Conservation (phyloP, 2,888 invertebrate genomes). For the Polydrusus pterygomalis region DNA sequence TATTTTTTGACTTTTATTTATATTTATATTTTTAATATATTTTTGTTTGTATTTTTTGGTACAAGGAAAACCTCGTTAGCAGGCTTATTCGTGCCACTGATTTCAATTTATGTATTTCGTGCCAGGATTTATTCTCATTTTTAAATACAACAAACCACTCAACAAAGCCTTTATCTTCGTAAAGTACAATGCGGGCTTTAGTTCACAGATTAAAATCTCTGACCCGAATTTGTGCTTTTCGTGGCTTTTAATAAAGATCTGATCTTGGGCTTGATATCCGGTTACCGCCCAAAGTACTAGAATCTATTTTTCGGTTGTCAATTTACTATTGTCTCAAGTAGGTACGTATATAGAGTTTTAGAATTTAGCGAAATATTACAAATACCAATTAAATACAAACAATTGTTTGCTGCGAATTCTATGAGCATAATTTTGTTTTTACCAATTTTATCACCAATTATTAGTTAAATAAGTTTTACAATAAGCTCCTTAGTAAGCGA, state of each 20-base stretch:
- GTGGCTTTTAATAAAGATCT: conserved; percentile 12
- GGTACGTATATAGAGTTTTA: too few relatives aligned
- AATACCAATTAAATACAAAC: too few relatives aligned
- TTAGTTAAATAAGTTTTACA: too few relatives aligned
- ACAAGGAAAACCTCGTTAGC: conserved; percentile 42
- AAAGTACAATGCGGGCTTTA: conserved; percentile 54
- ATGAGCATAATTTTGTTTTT: too few relatives aligned
- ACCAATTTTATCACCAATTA: too few relatives aligned
- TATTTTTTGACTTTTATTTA: too few relatives aligned
- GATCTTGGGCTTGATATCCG: background rate
- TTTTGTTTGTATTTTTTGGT: too few relatives aligned
- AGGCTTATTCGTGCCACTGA: conserved; percentile 41
- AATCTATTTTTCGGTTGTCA: background rate
- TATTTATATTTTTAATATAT: too few relatives aligned
- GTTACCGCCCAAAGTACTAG: background rate
- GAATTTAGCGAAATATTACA: too few relatives aligned
- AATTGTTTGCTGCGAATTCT: too few relatives aligned
- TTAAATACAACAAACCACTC: conserved; percentile 53
- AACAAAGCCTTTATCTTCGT: conserved; percentile 50
- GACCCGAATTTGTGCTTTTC: conserved; percentile 32
- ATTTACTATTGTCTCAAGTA: too few relatives aligned
- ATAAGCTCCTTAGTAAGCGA: too few relatives aligned
- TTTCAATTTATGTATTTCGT: conserved; percentile 41
- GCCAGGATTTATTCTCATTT: conserved; percentile 51
- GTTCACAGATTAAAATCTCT: conserved; percentile 29